These are phyloP conservation scores for Halcyon badia DNA, from an alignment of 2,797 vertebrate species.

Conservation along the genomic window DNA sequence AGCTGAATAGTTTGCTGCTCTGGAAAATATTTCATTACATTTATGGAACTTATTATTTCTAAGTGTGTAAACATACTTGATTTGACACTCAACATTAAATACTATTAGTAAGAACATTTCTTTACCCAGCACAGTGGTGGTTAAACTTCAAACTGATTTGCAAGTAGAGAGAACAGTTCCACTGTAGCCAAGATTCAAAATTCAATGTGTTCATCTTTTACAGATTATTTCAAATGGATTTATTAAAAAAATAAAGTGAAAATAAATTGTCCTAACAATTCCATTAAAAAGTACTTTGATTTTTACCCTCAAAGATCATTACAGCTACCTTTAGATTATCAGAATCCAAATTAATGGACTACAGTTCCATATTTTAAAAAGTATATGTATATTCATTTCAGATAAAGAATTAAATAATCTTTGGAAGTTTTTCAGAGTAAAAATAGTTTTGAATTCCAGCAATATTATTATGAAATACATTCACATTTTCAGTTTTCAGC, in stretches of 20 bases:
- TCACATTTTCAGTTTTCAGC: not conserved
- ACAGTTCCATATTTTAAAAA: not conserved
- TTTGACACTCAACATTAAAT: not conserved
- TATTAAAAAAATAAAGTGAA: not conserved
- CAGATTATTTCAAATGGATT: not conserved
- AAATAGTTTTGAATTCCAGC: not conserved
- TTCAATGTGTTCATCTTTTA: not conserved
- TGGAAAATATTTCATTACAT: not conserved
- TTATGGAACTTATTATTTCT: not conserved
- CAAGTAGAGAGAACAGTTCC: not conserved
- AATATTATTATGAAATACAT: not conserved
- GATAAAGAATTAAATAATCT: not conserved
- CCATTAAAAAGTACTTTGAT: not conserved
- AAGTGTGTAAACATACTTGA: not conserved
- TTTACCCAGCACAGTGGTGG: not conserved
- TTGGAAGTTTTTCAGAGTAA: rapidly evolving
- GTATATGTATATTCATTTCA: not conserved
- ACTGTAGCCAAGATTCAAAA: not conserved
- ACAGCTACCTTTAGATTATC: not conserved
- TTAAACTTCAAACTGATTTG: not conserved
- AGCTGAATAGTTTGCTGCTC: not conserved
- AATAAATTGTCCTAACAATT: not conserved
- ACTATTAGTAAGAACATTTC: not conserved
- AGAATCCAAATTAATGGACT: not conserved
- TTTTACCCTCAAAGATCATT: rapidly evolving